Evolutionary conservation across 1,140 invertebrate species (phyloP).

Genomic region (Idris sp.): DNA sequence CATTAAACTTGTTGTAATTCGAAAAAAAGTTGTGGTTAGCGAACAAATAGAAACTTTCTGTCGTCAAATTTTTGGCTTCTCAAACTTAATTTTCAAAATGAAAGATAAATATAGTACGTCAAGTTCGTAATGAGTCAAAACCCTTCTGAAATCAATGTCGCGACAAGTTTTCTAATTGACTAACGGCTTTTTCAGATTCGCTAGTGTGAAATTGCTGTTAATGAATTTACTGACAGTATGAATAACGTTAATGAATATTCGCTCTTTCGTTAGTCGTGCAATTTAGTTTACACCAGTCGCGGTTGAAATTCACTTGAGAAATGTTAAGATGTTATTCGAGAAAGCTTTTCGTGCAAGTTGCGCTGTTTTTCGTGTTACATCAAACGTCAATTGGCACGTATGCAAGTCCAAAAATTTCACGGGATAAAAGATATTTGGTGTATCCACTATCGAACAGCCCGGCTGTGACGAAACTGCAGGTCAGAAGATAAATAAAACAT

Average conservation of each 20-base stretch:
- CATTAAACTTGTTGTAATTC: no score
- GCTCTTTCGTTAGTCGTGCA: slow-evolving; percentile 43
- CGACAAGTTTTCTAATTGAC: slow-evolving; percentile 40
- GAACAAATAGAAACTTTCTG: no score
- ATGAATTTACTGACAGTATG: slow-evolving; percentile 56
- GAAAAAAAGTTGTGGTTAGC: no score
- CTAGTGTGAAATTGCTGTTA: slow-evolving; percentile 43
- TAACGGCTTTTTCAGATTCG: no score
- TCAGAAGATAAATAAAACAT: slow-evolving; percentile 43
- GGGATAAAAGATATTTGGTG: slow-evolving; percentile 71
- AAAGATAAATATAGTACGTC: no score
- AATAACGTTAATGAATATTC: slow-evolving; percentile 55
- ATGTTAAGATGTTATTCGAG: slow-evolving; percentile 56
- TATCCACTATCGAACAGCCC: slow-evolving; percentile 59
- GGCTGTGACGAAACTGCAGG: slow-evolving; percentile 71
- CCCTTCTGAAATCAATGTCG: no score
- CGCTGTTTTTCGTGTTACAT: slow-evolving; percentile 36
- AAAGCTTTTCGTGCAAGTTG: slow-evolving; percentile 50
- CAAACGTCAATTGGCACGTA: slow-evolving; percentile 29
- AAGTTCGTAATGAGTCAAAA: no score
- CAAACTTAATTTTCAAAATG: no score
- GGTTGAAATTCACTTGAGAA: slow-evolving; percentile 52
- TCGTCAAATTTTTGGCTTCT: no score
- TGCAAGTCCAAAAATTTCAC: slow-evolving; percentile 44
- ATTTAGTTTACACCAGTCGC: slow-evolving; percentile 54